Percentiles rank a stretch among this genome's conserved stretches.
Evolutionary conservation across 2,113 vertebrate genomes (phyloP).

Genomic region (Misgurnus mizolepis): DNA sequence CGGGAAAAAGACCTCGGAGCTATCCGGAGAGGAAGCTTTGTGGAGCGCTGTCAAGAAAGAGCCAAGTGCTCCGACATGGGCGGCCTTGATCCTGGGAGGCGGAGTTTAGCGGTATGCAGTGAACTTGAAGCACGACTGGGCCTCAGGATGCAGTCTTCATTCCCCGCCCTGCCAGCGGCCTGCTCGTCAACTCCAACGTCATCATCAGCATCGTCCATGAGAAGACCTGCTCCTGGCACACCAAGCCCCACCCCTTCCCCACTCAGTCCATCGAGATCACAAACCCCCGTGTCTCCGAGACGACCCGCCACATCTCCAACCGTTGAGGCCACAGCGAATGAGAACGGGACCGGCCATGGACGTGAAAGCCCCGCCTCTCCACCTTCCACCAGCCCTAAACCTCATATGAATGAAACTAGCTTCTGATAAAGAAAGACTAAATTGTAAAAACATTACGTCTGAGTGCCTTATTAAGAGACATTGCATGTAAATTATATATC

Average conservation of each 20-base stretch:
- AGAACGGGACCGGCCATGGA: slow-evolving; percentile 40
- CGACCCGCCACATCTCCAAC: slow-evolving; percentile 43
- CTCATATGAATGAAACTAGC: slow-evolving; percentile 84
- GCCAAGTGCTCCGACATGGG: slow-evolving; percentile 71
- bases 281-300: slow-evolving; percentile 32
- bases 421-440: slow-evolving; percentile 72
- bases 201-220: slow-evolving; percentile 4
- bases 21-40: slow-evolving; percentile 77
- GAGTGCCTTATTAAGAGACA: slow-evolving; percentile 1
- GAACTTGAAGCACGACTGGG: slow-evolving; percentile 69
- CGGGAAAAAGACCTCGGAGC: slow-evolving; percentile 49
- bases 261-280: slow-evolving; percentile 52
- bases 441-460: neutral
- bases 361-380: slow-evolving; percentile 51
- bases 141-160: slow-evolving; percentile 29
- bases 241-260: slow-evolving; percentile 55
- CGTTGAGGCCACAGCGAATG: slow-evolving; percentile 53
- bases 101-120: slow-evolving; percentile 65
- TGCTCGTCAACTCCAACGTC: slow-evolving; percentile 7
- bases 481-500: neutral
- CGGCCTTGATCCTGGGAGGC: slow-evolving; percentile 53
- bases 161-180: neutral
- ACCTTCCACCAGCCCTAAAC: slow-evolving; percentile 71
- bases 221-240: slow-evolving; percentile 7
- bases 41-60: slow-evolving; percentile 86